Percentiles rank a stretch among this genome's conserved stretches.
Conservation (phyloP, 2,797 vertebrate genomes). For the Lagodon rhomboides region DNA sequence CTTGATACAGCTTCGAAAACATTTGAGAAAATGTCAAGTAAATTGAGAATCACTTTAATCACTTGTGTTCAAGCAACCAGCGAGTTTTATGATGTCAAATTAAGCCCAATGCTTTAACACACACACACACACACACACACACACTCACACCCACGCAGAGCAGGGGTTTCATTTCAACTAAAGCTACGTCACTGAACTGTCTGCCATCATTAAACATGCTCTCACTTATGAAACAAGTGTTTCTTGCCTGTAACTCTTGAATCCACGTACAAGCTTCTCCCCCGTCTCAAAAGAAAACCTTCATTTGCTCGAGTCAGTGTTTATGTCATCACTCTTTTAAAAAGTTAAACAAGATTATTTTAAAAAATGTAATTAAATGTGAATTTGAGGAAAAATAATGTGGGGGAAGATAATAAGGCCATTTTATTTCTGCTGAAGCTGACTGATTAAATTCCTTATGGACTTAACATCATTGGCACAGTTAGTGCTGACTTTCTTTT, state of each 20-base stretch:
- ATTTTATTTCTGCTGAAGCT: conserved; percentile 44
- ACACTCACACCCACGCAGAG: neutral
- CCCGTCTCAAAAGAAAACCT: conserved; percentile 1
- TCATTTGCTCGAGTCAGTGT: neutral
- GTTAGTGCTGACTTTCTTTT: conserved; percentile 38
- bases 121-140: neutral
- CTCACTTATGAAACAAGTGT: neutral
- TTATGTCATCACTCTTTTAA: neutral
- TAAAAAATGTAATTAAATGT: conserved; percentile 4
- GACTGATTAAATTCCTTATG: conserved; percentile 63
- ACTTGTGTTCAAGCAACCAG: neutral
- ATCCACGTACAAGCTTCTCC: neutral
- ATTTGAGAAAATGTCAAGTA: no score
- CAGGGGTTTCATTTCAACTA: neutral
- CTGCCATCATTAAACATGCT: neutral
- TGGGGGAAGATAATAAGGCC: conserved; percentile 37
- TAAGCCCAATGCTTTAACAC: neutral
- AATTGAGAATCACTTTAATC: neutral
- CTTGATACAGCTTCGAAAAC: neutral
- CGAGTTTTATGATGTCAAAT: conserved; percentile 2
- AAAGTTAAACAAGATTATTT: neutral
- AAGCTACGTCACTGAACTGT: neutral
- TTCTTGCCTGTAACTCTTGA: conserved; percentile 3
- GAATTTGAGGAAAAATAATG: conserved; percentile 29
- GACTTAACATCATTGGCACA: conserved; percentile 67